Base-by-base conservation (phyloP, 2,113 vertebrate genomes). In the Tragelaphus strepsiceros region DNA sequence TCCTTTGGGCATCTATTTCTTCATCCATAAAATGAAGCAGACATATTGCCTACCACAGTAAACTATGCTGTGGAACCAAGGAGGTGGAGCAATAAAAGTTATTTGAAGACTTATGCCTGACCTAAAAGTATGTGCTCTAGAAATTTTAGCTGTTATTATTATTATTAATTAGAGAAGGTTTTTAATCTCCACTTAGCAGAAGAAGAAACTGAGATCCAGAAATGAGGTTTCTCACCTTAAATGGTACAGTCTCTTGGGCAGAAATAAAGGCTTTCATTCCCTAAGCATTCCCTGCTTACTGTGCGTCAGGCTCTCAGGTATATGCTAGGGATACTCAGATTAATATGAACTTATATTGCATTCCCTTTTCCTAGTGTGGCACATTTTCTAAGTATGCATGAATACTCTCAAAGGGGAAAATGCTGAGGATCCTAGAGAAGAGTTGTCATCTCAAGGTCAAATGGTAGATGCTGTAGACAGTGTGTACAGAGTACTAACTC, bases 391-490 rank as follows among this genome's bases (percentile, higher is more conserved):
- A 78, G 39, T 88, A 54, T 86, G 39, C 54, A 58, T 49, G 19
- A 90, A 58, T 46, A 35, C 28, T 91, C 30, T 30, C n/a, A 90
- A 90, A 59, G 3, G 43, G 32, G 28, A 87, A 51, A 90, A 35
- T 64, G 30, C 58, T 49, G 10, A 80, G 28, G 11, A 17, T 81
- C 13, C 46, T 78, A 7, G 59, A 91, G 67, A 86, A 92, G 35
- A 82, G 59, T 43, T 71, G 19, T 59, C 77, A 51, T 94, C 67
- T 91, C 93, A 97, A 91, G 85, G 67, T 96, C 97, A 97, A 58
- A 82, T 61, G 35, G 6, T 39, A 82, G 67, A 32, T 39, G 11
- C 46, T 46, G 14, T 21, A 82, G 24, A 83, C 28, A 15, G 3
- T 30, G 5, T 19, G 1, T 7, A 58, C 30, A 62, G 51, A 95